phyloP scores from a whole-genome alignment of 2,113 vertebrate genomes.

The Microcebus lehilahytsara region DNA sequence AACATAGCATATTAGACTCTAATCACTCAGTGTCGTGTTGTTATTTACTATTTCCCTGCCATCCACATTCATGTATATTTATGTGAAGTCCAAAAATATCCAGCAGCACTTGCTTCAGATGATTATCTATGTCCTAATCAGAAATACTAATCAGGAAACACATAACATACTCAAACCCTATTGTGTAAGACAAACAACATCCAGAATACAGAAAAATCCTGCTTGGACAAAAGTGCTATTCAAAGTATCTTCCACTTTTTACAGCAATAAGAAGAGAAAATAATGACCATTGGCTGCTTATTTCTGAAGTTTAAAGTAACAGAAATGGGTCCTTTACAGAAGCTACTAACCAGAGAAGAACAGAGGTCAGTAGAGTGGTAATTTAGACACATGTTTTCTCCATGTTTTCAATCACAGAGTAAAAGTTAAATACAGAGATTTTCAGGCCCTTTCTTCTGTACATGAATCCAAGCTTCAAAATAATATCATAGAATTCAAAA shows the following conservation, averaged over 20 bases:
- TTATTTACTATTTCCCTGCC: slow-evolving; percentile 72
- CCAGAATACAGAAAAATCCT: background rate
- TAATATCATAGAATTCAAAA: background rate
- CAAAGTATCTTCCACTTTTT: background rate
- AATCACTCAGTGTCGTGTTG: slow-evolving; percentile 25
- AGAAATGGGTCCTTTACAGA: background rate
- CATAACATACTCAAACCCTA: slow-evolving; percentile 54
- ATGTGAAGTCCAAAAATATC: slow-evolving; percentile 81
- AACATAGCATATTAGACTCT: slow-evolving; percentile 32
- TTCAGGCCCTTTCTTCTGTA: background rate
- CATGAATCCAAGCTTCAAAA: background rate
- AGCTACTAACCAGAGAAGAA: background rate
- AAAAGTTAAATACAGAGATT: background rate
- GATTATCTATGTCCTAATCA: slow-evolving; percentile 81
- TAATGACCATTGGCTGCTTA: slow-evolving; percentile 38
- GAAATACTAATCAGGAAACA: slow-evolving; percentile 80
- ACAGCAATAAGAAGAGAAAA: background rate
- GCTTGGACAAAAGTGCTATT: slow-evolving; percentile 18
- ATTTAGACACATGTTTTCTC: background rate
- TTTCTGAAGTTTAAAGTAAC: slow-evolving; percentile 40
- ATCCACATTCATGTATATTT: slow-evolving; percentile 83
- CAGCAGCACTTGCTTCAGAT: slow-evolving; percentile 81
- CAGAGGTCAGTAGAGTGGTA: background rate
- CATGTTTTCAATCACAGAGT: background rate
- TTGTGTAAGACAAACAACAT: slow-evolving; percentile 60